Evolutionary conservation across 2,888 invertebrate species (phyloP), one percentile per base, ranked within the genome.

Genomic region (Chromoteleia sp.): DNA sequence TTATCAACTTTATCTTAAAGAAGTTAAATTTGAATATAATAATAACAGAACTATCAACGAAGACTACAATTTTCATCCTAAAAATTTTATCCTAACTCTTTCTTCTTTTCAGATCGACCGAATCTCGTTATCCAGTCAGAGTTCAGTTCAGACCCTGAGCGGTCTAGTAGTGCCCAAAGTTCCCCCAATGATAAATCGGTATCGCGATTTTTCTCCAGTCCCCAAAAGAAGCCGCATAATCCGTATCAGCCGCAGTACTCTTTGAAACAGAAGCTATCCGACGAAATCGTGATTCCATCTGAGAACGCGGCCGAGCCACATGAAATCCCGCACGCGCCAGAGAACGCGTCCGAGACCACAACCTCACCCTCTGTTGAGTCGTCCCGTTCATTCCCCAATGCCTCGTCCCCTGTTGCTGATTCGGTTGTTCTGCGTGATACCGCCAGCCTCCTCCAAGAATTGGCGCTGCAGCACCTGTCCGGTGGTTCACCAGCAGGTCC

Each of bases 221-320:
- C 88, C 0, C 85, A 86, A 30, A 88, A 88, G 61, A 86, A 86
- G 39, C 81, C 84, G 29, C 84, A 84, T 15, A 85, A 74, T 48
- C 83, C 77, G 39, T 86, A 85, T 8, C 83, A 84, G 68, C 85
- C 84, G 12, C 88, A 88, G 67, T 89, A 89, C 63, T 82, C 86
- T 21, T 30, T 87, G 1, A 84, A 88, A 29, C 85, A 87, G 1
- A 80, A 83, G 6, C 71, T 85, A 0, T 83, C 87, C 29, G 85
- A 85, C 19, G 86, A 85, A 48, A 85, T 84, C 0, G 56, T 77
- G 17, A 88, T 92, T 8, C 89, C 89, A 0, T 91, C 91, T 0
- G 91, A 91, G 48, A 89, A 87, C 63, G 91, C 91, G 0, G 89
- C 91, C 0, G 89, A 91, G 25, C 89, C 91, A 0, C 87, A 87